A percentile compares a stretch with the other conserved stretches of the same genome.
Conservation (phyloP, 2,113 vertebrate genomes). For the Planiliza haematocheilus region DNA sequence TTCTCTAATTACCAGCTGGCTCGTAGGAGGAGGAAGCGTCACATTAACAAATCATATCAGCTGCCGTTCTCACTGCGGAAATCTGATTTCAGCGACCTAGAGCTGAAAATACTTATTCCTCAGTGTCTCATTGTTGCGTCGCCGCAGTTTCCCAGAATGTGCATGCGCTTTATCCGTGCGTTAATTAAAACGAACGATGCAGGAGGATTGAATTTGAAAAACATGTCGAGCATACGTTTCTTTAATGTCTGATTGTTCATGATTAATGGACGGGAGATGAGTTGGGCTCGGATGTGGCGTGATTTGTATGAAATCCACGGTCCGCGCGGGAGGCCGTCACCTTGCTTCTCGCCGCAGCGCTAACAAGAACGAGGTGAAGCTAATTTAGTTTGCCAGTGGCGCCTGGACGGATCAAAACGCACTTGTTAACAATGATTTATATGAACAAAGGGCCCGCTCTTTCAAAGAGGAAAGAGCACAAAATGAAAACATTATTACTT, state of each 20-base stretch:
- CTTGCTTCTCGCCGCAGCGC: neutral
- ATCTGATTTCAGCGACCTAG: neutral
- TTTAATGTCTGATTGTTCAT: neutral
- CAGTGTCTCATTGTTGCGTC: neutral
- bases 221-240: neutral
- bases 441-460: slow-evolving; percentile 5
- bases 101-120: slow-evolving; percentile 27
- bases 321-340: slow-evolving; percentile 3
- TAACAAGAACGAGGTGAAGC: slow-evolving; percentile 15
- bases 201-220: neutral
- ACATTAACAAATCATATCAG: slow-evolving; percentile 40
- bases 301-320: slow-evolving; percentile 17
- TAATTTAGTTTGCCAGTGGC: slow-evolving; percentile 5
- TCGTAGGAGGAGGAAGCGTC: slow-evolving; percentile 2
- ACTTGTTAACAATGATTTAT: slow-evolving; percentile 15
- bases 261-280: slow-evolving; percentile 41
- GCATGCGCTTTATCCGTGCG: slow-evolving; percentile 2
- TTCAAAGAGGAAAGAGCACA: slow-evolving; percentile 17
- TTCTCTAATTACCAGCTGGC: slow-evolving; percentile 29
- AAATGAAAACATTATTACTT: slow-evolving; percentile 25
- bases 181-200: neutral
- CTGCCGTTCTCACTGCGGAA: slow-evolving; percentile 8
- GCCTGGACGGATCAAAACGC: slow-evolving; percentile 14
- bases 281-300: slow-evolving; percentile 10
- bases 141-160: neutral